A percentile compares a stretch with the other conserved stretches of the same genome.
Conservation (phyloP, 2,888 invertebrate genomes). For the Noctua fimbriata region DNA sequence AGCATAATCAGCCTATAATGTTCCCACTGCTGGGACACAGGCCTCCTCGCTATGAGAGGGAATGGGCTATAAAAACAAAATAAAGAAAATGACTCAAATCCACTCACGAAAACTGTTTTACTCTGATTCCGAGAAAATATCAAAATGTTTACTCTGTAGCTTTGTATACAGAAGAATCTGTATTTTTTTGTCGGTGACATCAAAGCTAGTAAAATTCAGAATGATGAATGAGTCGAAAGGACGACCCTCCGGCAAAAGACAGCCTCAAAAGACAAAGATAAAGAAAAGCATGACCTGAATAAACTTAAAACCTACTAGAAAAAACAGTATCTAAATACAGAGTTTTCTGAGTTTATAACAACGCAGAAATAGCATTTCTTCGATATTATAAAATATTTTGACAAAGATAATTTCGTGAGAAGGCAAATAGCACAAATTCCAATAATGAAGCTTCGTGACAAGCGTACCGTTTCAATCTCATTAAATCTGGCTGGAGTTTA, state of each 20-base stretch:
- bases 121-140: constrained; percentile 19
- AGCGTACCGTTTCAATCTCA: constrained; percentile 30
- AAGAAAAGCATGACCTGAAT: constrained; percentile 24
- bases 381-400: constrained; percentile 4
- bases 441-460: constrained; percentile 36
- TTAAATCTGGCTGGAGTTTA: constrained; percentile 25
- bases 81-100: not conserved
- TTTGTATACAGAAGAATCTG: constrained; percentile 7
- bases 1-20: no score
- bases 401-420: not conserved
- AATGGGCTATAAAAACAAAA: constrained; percentile 13
- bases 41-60: no score
- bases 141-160: constrained; percentile 9
- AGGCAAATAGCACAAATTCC: constrained; percentile 28
- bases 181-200: constrained; percentile 22
- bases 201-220: constrained; percentile 32
- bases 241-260: constrained; percentile 12
- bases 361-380: not conserved
- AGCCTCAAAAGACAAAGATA: constrained; percentile 20
- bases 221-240: constrained; percentile 40
- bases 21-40: no score
- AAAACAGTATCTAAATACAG: not conserved
- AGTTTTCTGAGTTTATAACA: not conserved
- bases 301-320: constrained; percentile 2
- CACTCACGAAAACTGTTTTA: not conserved